These are phyloP conservation scores for Eilema griseolum DNA, from an alignment of 2,888 invertebrate species.

Conservation along the genomic window DNA sequence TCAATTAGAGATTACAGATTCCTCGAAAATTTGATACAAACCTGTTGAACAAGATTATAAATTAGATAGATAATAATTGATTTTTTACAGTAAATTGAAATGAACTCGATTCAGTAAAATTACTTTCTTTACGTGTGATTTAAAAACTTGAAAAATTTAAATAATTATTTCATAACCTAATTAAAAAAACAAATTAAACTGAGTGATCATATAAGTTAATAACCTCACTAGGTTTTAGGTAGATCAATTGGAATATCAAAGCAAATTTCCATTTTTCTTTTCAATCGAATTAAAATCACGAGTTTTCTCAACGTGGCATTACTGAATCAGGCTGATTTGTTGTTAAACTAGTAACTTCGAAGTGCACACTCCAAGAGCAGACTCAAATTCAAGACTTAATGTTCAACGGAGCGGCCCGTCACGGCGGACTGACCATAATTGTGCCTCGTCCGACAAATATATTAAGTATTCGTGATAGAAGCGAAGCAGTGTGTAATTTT, in stretches of 20 bases:
- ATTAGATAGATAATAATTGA: conserved; percentile 45
- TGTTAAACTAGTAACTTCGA: conserved; percentile 12
- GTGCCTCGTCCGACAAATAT: conserved; percentile 74
- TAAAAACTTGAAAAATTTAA: too few relatives aligned
- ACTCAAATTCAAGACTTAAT: conserved; percentile 53
- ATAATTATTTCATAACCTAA: too few relatives aligned
- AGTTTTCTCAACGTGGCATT: too few relatives aligned
- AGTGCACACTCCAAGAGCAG: conserved; percentile 54
- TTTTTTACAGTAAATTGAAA: neutral
- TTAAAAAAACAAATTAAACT: conserved; percentile 17
- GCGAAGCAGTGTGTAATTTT: conserved; percentile 69
- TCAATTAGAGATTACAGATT: conserved; percentile 41
- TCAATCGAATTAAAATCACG: too few relatives aligned
- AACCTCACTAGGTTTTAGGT: too few relatives aligned
- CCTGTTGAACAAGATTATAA: conserved; percentile 48
- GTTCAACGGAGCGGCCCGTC: conserved; percentile 71
- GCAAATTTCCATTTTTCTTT: too few relatives aligned
- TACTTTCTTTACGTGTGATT: too few relatives aligned
- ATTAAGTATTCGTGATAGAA: conserved; percentile 77
- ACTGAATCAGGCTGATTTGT: neutral
- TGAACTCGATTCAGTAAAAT: too few relatives aligned
- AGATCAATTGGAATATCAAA: too few relatives aligned
- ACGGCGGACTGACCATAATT: conserved; percentile 74
- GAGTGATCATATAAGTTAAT: too few relatives aligned
- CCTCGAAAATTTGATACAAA: conserved; percentile 37